Percentiles rank a stretch among this genome's conserved stretches.
phyloP scores from a whole-genome alignment of 2,888 invertebrate genomes.

The Chaetogeoica ovagalla region DNA sequence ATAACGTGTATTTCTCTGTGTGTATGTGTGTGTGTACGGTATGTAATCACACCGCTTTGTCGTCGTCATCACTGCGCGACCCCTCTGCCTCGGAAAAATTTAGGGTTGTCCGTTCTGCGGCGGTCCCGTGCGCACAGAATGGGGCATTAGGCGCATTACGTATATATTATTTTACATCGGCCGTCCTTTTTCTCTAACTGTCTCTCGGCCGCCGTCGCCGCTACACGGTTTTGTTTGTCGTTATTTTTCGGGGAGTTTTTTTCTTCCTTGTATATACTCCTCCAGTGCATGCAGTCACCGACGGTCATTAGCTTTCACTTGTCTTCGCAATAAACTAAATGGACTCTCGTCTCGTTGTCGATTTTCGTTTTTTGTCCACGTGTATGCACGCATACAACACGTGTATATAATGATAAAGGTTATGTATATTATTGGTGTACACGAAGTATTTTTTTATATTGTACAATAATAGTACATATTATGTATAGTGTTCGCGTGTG shows the following conservation, averaged over 20 bases:
- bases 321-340: constrained; percentile 35
- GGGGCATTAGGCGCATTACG: not conserved
- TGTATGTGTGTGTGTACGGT: not conserved
- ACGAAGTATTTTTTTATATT: no score
- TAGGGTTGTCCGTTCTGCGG: not conserved
- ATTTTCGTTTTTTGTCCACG: not conserved
- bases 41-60: constrained; percentile 40
- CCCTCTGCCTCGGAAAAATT: not conserved
- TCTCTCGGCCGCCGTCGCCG: not conserved
- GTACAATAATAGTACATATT: no score
- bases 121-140: not conserved
- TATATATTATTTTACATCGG: no score
- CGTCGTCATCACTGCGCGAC: not conserved
- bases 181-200: not conserved
- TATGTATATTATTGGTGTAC: no score
- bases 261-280: no score
- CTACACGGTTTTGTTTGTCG: constrained; percentile 23
- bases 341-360: constrained; percentile 3
- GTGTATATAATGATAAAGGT: no score
- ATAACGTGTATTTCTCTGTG: no score
- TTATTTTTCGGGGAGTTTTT: not conserved
- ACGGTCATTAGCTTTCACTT: constrained; percentile 41
- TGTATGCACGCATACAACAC: no score
- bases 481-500: not conserved
- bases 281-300: no score